Base-by-base conservation (phyloP, 2,797 vertebrate species). In the Nothura maculosa region DNA sequence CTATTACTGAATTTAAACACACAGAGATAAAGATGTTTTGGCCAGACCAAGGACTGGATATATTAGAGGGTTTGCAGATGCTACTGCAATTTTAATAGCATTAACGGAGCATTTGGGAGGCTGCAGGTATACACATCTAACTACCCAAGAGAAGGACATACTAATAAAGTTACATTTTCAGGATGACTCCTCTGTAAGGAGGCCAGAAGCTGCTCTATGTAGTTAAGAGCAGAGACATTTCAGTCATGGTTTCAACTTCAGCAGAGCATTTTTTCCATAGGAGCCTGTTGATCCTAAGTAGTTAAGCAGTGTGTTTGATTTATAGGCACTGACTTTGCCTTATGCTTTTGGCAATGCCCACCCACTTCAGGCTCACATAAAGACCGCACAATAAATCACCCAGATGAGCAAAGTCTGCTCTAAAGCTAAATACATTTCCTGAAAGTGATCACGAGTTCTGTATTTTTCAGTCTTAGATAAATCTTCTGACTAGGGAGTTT, bases 261-360 rank as follows among this genome's bases (percentile, higher is more conserved):
- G 32, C 15, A 79, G 38, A 81, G 66, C 47, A 73, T 90, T 92
- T 22, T 91, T 81, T 89, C 76, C 90, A 84, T 28, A 24, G 62
- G 22, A 90, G 60, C 43, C 82, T 93, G 73, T 67, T 89, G 82
- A 40, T 91, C 60, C 81, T 85, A 67, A 94, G 92, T 83, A 83
- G 69, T 92, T 94, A 87, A 90, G 47, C 66, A 92, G 86, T 81
- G 50, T 6, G 18, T 78, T 64, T 87, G 84, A 94, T 94, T 91
- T 94, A 94, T 21, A 94, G 64, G 43, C 76, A 79, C 63, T 48
- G 85, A 81, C 62, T 94, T 28, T 75, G 52, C 30, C 69, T 76
- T 84, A 74, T 34, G 78, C 92, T 81, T 94, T 87, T 93, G 92
- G 90, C 92, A 96, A 16, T 54, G 83, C 36, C 78, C 85, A 43